A percentile compares a stretch with the other conserved stretches of the same genome.
These are phyloP conservation scores for Manis pentadactyla DNA, from an alignment of 2,797 vertebrate genomes.

Conservation along the genomic window DNA sequence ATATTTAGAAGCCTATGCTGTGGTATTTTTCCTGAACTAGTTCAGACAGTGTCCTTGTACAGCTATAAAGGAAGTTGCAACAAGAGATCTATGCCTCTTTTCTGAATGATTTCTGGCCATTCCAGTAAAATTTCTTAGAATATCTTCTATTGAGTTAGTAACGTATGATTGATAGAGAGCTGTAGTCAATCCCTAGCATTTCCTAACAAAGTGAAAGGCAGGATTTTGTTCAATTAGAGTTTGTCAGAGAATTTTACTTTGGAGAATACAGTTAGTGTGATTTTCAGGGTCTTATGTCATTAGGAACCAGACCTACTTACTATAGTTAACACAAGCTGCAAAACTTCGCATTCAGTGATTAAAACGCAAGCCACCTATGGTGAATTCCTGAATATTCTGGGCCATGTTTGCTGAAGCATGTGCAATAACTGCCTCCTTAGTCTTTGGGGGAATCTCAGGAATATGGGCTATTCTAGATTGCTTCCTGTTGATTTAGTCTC, in stretches of 20 bases:
- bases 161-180: neutral
- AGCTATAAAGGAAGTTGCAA: neutral
- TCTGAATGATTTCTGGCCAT: neutral
- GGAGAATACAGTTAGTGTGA: neutral
- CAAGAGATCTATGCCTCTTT: neutral
- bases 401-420: neutral
- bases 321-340: neutral
- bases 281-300: neutral
- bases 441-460: neutral
- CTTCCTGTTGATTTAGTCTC: neutral
- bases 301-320: neutral
- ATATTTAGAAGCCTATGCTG: neutral
- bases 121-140: neutral
- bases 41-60: neutral
- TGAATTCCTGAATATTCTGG: neutral
- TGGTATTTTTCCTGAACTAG: neutral
- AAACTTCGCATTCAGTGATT: neutral
- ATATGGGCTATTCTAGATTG: neutral
- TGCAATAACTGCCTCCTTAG: neutral
- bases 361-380: neutral
- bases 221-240: slow-evolving; percentile 35
- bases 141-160: neutral
- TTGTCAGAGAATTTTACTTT: slow-evolving; percentile 39
- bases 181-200: neutral
- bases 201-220: slow-evolving; percentile 33